These are phyloP conservation scores for Halisarca cf. caerulea DNA, from an alignment of 37 sponge, comb jelly and placozoan genomes.

Conservation along the genomic window DNA sequence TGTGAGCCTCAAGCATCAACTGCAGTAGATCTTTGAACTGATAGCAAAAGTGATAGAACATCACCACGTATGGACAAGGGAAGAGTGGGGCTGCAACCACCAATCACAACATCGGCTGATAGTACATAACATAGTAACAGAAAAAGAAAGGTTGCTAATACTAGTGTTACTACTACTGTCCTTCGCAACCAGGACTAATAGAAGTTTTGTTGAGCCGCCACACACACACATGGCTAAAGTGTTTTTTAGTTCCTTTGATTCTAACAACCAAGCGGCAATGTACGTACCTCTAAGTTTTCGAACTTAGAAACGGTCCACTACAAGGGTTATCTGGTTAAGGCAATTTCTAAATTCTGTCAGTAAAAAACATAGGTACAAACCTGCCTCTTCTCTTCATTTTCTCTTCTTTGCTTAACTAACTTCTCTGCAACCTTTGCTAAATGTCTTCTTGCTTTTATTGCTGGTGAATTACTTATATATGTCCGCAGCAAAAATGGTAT, in stretches of 20 bases:
- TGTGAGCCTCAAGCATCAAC: constrained; percentile 62
- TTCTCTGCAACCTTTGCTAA: background rate
- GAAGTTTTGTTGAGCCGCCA: background rate
- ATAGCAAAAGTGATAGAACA: background rate
- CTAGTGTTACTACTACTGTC: too few species aligned
- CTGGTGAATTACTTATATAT: background rate
- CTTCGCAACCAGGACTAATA: too few species aligned
- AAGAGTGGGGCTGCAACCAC: too few species aligned
- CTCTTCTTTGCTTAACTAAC: constrained; percentile 1
- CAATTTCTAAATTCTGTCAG: background rate
- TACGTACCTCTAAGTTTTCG: too few species aligned
- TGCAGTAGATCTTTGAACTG: constrained; percentile 70
- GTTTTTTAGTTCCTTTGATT: too few species aligned
- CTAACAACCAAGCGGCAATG: too few species aligned
- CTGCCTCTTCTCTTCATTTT: background rate
- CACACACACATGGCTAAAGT: background rate
- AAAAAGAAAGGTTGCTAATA: background rate
- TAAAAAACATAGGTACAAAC: background rate
- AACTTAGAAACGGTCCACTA: too few species aligned
- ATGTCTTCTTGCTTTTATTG: background rate
- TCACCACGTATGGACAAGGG: constrained; percentile 17
- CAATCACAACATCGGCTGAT: background rate
- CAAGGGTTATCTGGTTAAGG: background rate
- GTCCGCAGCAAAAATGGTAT: too few species aligned
- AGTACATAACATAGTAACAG: background rate